A percentile compares a stretch with the other conserved stretches of the same genome.
phyloP scores from a whole-genome alignment of 2,113 vertebrate species.

The Zapus hudsonius region DNA sequence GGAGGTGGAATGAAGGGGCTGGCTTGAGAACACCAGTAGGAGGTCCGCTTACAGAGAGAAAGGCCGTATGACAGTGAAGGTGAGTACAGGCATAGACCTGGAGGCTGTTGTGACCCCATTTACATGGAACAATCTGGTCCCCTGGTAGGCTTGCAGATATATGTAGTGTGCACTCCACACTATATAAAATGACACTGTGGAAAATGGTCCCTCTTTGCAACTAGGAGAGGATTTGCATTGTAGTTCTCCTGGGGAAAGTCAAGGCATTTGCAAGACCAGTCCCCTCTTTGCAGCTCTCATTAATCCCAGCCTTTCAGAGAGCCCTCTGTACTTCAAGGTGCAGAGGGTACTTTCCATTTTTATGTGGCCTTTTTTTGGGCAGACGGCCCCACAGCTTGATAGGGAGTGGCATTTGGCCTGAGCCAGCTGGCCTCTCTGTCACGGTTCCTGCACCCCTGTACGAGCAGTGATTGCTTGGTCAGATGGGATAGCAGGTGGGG shows the following conservation, averaged over 20 bases:
- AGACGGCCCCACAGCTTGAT: slow-evolving; percentile 80
- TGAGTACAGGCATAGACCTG: neutral
- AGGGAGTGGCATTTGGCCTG: slow-evolving; percentile 78
- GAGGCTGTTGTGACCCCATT: neutral
- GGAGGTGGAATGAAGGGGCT: neutral
- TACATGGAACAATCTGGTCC: neutral
- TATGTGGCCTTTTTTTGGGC: slow-evolving; percentile 66
- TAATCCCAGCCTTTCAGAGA: slow-evolving; percentile 56
- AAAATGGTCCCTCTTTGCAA: neutral
- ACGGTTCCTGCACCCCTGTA: slow-evolving; percentile 80
- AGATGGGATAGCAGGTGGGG: slow-evolving; percentile 79
- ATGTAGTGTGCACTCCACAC: neutral
- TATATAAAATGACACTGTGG: neutral
- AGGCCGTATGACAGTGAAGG: neutral
- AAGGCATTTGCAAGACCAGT: slow-evolving; percentile 1
- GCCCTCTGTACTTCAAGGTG: slow-evolving; percentile 53
- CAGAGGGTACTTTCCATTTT: slow-evolving; percentile 66
- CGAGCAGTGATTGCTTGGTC: slow-evolving; percentile 65
- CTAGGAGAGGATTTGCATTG: neutral
- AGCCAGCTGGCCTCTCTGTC: slow-evolving; percentile 80
- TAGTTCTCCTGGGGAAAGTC: slow-evolving; percentile 52
- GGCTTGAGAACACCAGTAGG: neutral
- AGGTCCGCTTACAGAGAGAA: neutral
- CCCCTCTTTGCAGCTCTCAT: slow-evolving; percentile 27
- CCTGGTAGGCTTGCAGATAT: neutral